Evolutionary conservation across 2,113 vertebrate genomes (phyloP), one percentile per base, ranked within the genome.

Genomic region (Chauna torquata): DNA sequence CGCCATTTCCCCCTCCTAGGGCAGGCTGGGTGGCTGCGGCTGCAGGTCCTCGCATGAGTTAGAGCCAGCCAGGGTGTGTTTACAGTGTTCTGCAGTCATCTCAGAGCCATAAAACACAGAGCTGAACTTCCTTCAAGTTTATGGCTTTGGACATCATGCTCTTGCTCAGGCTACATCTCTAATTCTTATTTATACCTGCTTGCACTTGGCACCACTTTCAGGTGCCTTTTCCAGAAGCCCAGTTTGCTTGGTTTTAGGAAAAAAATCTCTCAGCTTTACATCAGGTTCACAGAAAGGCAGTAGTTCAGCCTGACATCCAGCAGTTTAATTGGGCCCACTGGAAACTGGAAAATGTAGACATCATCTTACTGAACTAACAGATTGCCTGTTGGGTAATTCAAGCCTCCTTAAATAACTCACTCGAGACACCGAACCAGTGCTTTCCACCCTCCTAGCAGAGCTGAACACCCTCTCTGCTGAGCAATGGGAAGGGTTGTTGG

Each of bases 401-500:
- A 64, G 16, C 20, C 68, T 42, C 24, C 44, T 32, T 19, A 10
- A 8, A 27, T 36, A 64, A 64, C 54, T 38, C 66, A 27, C 32
- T 25, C 1, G n/a, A 20, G 50, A 55, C 52, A 61, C 14, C 0
- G 1, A 30, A 14, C 36, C 2, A 2, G 9, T 5, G n/a, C 58
- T 84, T 50, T 74, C 59, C n/a, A 30, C 58, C 5, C 2, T 27
- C 38, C 52, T 8, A 32, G n/a, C 66, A 54, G 28, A 59, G 58
- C 28, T 40, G 30, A 71, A 57, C 78, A 71, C 50, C 25, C 61
- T 49, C 25, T 11, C 24, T 14, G 24, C 28, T 54, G 20, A 36
- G 64, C 47, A 44, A 4, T 2, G 5, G 66, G 22, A 55, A 20
- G 30, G 20, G 24, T 34, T 40, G 71, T 12, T 0, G 4, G 55